Evolutionary conservation across 1,140 invertebrate species (phyloP).

Genomic region (Cydia splendana): DNA sequence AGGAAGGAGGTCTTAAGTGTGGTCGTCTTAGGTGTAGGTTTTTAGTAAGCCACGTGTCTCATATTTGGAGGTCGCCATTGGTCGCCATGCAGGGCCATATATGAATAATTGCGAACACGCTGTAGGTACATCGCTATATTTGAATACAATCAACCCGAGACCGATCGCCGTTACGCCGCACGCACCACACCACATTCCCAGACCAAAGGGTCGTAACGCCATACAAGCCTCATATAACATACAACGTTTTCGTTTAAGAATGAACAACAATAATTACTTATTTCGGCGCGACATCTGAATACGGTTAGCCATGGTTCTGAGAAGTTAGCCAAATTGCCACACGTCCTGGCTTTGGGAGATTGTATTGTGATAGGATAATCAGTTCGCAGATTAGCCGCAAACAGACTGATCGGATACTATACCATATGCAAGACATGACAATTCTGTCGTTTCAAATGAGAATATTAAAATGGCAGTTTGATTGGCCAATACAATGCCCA

Average conservation of each 20-base stretch:
- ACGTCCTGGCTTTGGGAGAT: not conserved
- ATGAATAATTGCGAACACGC: not conserved
- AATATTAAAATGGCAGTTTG: too few species aligned
- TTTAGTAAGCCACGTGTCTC: too few species aligned
- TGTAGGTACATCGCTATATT: slow-evolving; percentile 13
- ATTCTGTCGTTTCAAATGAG: too few species aligned
- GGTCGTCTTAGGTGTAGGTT: too few species aligned
- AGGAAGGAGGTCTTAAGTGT: too few species aligned
- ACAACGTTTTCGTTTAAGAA: not conserved
- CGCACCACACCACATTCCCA: not conserved
- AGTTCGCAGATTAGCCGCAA: not conserved
- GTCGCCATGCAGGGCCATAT: not conserved
- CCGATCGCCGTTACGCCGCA: slow-evolving; percentile 1
- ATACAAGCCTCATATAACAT: not conserved
- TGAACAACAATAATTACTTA: not conserved
- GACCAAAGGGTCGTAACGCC: not conserved
- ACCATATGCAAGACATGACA: too few species aligned
- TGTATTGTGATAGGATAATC: not conserved
- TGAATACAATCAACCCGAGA: slow-evolving; percentile 6
- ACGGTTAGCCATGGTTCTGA: slow-evolving; percentile 14
- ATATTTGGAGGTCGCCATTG: not conserved
- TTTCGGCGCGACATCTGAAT: slow-evolving; percentile 15
- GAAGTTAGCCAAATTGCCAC: slow-evolving; percentile 14
- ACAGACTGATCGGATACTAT: too few species aligned
- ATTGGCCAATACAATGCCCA: too few species aligned